These are phyloP conservation scores for Grus americana DNA, from an alignment of 2,113 vertebrate genomes.

Conservation along the genomic window DNA sequence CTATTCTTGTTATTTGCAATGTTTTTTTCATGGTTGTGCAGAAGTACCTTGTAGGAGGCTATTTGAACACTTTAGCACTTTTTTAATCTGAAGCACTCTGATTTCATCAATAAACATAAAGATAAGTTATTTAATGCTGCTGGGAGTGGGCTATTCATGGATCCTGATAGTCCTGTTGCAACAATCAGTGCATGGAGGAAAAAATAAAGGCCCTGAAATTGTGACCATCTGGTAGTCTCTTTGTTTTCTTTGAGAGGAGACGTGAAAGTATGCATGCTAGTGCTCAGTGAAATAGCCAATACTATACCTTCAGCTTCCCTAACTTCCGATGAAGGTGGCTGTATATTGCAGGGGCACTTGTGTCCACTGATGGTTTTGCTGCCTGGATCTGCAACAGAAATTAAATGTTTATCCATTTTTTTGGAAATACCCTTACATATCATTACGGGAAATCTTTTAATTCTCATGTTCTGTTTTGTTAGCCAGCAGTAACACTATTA, in stretches of 20 bases:
- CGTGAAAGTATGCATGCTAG: neutral
- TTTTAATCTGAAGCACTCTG: neutral
- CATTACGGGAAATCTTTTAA: neutral
- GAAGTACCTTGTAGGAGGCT: neutral
- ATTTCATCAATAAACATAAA: conserved; percentile 21
- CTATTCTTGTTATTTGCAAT: neutral
- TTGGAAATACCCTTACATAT: conserved; percentile 8
- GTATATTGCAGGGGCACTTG: conserved; percentile 54
- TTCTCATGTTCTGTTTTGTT: neutral
- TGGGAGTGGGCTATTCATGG: neutral
- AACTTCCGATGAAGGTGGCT: conserved; percentile 71
- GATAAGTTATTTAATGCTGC: neutral
- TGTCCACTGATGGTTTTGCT: conserved; percentile 72
- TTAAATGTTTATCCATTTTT: neutral
- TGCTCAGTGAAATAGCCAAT: neutral
- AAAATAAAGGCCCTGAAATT: neutral
- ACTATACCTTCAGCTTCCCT: conserved; percentile 76
- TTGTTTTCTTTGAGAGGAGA: neutral
- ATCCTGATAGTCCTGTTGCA: neutral
- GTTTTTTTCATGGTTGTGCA: neutral
- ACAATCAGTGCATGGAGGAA: neutral
- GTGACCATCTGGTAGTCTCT: neutral
- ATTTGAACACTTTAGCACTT: neutral
- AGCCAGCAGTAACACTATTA: neutral
- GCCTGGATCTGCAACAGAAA: conserved; percentile 74